Evolutionary conservation across 2,113 vertebrate species (phyloP).

Genomic region (Thamnaconus septentrionalis): DNA sequence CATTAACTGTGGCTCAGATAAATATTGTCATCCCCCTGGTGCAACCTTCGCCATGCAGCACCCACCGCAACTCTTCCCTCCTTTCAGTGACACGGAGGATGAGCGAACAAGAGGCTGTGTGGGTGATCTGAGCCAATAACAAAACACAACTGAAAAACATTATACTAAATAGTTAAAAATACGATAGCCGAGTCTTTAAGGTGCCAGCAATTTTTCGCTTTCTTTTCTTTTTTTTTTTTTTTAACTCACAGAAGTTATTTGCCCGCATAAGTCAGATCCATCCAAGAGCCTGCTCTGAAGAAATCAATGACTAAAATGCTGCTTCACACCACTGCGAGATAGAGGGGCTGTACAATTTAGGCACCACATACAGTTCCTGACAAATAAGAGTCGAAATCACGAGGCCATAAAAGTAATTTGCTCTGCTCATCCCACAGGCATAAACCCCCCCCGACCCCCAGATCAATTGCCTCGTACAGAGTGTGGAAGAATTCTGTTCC

Average conservation of each 20-base stretch:
- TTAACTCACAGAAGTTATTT: conserved; percentile 50
- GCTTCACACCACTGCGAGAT: conserved; percentile 48
- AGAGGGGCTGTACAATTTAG: conserved; percentile 58
- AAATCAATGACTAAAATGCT: conserved; percentile 67
- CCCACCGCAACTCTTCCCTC: conserved; percentile 25
- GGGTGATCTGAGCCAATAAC: conserved; percentile 49
- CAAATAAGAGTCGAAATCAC: conserved; percentile 47
- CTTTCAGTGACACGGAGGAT: conserved; percentile 11
- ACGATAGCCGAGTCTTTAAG: conserved; percentile 43
- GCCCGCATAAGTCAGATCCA: conserved; percentile 67
- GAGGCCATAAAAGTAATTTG: conserved; percentile 45
- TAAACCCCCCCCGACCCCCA: conserved; percentile 33
- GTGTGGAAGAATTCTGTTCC: conserved; percentile 40
- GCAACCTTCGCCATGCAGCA: conserved; percentile 14
- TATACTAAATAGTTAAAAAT: conserved; percentile 53
- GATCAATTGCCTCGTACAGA: conserved; percentile 29
- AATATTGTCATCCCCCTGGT: conserved; percentile 54
- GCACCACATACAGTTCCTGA: conserved; percentile 55
- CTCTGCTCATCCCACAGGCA: conserved; percentile 45
- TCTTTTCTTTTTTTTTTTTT: conserved; percentile 7
- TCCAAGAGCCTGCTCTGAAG: conserved; percentile 77
- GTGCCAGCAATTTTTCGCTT: conserved; percentile 24
- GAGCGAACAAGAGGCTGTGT: too few species aligned
- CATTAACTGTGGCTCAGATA: conserved; percentile 65
- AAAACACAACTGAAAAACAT: conserved; percentile 52